These are phyloP conservation scores for Synanthedon vespiformis DNA, from an alignment of 2,888 invertebrate species.

Conservation along the genomic window DNA sequence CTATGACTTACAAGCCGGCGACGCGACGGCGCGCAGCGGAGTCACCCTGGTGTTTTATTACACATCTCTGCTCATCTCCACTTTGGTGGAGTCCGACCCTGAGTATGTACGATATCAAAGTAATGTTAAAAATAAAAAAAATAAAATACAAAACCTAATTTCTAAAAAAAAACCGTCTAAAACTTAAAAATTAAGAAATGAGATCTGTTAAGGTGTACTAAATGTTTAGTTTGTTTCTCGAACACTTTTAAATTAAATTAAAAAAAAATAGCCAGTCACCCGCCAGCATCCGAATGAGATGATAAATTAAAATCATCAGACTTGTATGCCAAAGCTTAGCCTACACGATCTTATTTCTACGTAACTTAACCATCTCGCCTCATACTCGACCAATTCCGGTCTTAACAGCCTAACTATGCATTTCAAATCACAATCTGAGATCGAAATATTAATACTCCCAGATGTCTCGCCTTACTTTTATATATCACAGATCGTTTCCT, in stretches of 20 bases:
- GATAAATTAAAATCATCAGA: background rate
- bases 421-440: conserved; percentile 52
- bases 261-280: background rate
- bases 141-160: conserved; percentile 15
- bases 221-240: background rate
- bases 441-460: conserved; percentile 46
- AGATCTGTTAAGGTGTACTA: conserved; percentile 32
- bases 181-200: conserved; percentile 34
- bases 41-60: no score
- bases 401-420: conserved; percentile 17
- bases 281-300: background rate
- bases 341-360: background rate
- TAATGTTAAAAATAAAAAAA: background rate
- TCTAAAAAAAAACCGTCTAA: conserved; percentile 18
- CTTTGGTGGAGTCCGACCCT: background rate
- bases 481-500: conserved; percentile 65
- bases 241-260: background rate
- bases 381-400: conserved; percentile 14
- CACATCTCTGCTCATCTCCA: no score
- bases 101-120: background rate
- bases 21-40: no score
- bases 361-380: background rate
- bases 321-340: background rate
- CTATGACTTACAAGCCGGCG: no score
- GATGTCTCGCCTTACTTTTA: conserved; percentile 54